Evolutionary conservation across 2,113 vertebrate genomes (phyloP), one percentile per base, ranked within the genome.

Genomic region (Melanerpes aurifrons): DNA sequence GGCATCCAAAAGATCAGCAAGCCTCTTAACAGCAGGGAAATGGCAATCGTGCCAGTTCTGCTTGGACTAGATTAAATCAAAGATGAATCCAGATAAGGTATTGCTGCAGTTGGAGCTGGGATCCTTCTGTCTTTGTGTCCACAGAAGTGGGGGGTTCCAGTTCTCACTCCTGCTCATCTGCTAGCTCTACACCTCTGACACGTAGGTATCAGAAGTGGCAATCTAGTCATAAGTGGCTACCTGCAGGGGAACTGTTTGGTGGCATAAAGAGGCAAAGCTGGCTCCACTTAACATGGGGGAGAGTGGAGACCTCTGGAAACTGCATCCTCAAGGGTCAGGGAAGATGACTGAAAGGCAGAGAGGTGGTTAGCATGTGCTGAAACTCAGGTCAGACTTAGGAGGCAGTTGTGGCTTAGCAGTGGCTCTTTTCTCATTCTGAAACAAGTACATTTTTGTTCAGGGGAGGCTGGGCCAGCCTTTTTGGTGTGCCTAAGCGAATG

Each of bases 1-100:
- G 78, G 92, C 92, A 90, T 95, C 74, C 84, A 91, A 92, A 94
- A 93, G 90, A 93, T 92, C 90, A 88, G 63, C 20, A 84, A 93
- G 67, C 21, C n/a, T 90, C 35, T 69, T 83, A 57, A n/a, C 29
- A 86, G 54, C 4, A 62, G 57, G 28, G 47, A 85, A 90, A 67
- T 1, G 6, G 62, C 40, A 90, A 13, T 43, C 40, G 10, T 43
- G 40, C 15, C 21, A 48, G 35, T 56, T 81, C 66, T 75, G 4
- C 59, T 78, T 54, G 66, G 54, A 57, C 40, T 88, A 81, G 25
- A 58, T 58, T 13, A 71, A 88, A 40, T 53, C 83, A 15, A 68
- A 54, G 48, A 68, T 32, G 15, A 78, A 88, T 31, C 6, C 66
- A 57, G 48, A 28, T 26, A 87, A 22, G 59, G 43, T 19, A 53